Evolutionary conservation across 2,113 vertebrate species (phyloP).

Genomic region (Noctilio leporinus): DNA sequence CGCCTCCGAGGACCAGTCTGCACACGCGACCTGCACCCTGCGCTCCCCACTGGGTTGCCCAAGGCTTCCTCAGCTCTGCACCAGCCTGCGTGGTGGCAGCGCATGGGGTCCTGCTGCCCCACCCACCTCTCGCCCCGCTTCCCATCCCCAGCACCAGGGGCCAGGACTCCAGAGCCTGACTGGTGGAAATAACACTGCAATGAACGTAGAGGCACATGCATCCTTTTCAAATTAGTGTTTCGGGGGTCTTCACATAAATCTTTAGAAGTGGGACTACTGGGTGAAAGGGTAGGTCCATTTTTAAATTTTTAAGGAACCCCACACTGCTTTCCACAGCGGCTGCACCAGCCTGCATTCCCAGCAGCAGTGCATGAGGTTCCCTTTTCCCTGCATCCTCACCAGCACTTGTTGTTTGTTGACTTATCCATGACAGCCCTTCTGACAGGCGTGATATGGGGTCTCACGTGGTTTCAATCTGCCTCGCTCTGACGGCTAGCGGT

Average conservation of each 20-base stretch:
- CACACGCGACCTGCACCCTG: not conserved
- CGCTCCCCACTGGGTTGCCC: too few species aligned
- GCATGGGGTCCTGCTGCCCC: too few species aligned
- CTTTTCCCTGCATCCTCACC: not conserved
- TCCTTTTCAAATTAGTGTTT: not conserved
- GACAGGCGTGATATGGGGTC: not conserved
- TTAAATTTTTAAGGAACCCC: not conserved
- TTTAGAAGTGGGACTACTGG: not conserved
- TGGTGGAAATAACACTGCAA: not conserved
- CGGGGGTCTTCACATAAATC: not conserved
- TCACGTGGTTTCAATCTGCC: not conserved
- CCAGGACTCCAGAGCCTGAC: not conserved
- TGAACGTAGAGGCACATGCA: not conserved
- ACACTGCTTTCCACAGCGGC: not conserved
- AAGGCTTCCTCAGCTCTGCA: accelerated
- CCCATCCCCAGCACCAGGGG: not conserved
- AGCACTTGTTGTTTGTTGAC: not conserved
- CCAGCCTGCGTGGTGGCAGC: accelerated
- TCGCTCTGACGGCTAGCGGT: not conserved
- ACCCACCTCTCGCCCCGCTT: accelerated
- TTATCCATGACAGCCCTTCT: not conserved
- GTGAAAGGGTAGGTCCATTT: not conserved
- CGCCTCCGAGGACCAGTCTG: accelerated
- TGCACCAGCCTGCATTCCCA: not conserved
- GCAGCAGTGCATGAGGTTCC: not conserved